Percentiles rank a stretch among this genome's conserved stretches.
Conservation (phyloP, 1,140 invertebrate genomes). For the Dendrolimus kikuchii region DNA sequence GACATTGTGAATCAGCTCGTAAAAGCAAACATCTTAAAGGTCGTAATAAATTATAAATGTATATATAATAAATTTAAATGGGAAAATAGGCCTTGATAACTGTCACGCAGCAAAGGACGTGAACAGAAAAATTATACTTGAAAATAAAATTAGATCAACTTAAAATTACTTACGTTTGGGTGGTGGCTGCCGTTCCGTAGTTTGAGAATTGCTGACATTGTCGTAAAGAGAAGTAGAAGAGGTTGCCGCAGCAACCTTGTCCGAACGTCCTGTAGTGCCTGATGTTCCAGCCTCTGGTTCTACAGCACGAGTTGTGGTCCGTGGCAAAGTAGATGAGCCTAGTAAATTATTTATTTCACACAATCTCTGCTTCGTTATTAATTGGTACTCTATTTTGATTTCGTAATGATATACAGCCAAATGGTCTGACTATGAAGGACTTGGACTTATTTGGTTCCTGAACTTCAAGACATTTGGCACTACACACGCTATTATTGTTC, state of each 20-base stretch:
- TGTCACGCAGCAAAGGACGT: too few species aligned
- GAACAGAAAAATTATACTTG: too few species aligned
- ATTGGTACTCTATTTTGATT: not conserved
- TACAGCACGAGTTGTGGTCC: slow-evolving; percentile 80
- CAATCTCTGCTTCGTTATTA: too few species aligned
- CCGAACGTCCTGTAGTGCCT: slow-evolving; percentile 63
- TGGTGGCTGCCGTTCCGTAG: slow-evolving; percentile 61
- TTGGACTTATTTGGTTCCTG: slow-evolving; percentile 3
- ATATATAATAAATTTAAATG: too few species aligned
- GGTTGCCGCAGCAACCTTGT: slow-evolving; percentile 86
- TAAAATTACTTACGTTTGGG: slow-evolving; percentile 54
- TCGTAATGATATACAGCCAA: not conserved
- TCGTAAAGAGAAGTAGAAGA: slow-evolving; percentile 93
- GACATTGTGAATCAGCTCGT: too few species aligned
- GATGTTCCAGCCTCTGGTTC: slow-evolving; percentile 76
- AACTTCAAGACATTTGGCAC: too few species aligned
- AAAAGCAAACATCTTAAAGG: too few species aligned
- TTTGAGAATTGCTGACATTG: slow-evolving; percentile 79
- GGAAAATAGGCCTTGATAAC: too few species aligned
- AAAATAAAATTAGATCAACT: too few species aligned
- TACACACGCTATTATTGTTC: too few species aligned
- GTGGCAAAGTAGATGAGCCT: slow-evolving; percentile 89
- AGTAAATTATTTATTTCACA: slow-evolving; percentile 14
- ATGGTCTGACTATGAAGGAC: too few species aligned
- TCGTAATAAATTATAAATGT: too few species aligned